Base-by-base conservation (phyloP, 1,140 invertebrate species). In the Physella acuta region DNA sequence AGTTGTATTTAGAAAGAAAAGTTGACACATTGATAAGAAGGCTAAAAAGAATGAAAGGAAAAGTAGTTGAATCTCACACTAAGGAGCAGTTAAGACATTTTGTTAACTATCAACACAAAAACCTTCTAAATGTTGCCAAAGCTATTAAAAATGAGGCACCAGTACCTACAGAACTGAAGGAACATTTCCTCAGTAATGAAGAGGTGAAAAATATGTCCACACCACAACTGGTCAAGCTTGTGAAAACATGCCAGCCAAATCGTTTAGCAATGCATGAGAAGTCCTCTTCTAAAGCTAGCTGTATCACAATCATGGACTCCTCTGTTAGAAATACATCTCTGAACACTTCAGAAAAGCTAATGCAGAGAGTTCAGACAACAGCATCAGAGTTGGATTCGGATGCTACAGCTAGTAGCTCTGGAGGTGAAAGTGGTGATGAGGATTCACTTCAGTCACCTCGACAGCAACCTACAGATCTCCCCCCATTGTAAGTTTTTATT, bases 381-480 rank as follows among this genome's bases (percentile, higher is more conserved):
- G 90, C 93, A 77, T 85, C 87, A 58, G 89, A 89, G 75, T 85
- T 94, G 56, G 94, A 97, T 85, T 95, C 94, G 24, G 94, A 97
- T 87, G 94, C 92, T 20, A 97, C 95, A 20, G 93, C 91, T 24
- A 94, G 93, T 62, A 95, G 93, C 79, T 96, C 94, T 39, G 94
- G 94, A 51, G 93, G 93, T 36, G 94, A 97, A 83, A 95, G 93
- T 77, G 93, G 92, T 85, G 94, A 97, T 86, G 94, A 97, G 85
- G 89, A 91, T 84, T 90, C 34, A 61, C 68, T 26, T 30, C 53
- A 20, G 44, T 39, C 53, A 30, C 39, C 36, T 33, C 30, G 34
- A 37, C n/a, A 67, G 11, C 37, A 16, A n/a, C 67, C 56, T 76
- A 28, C 53, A 24, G 62, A 66, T 26, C 51, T 70, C 5, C 62